These are phyloP conservation scores for Turritopsis dohrnii DNA, from an alignment of 30 jellyfish, hydroid and myxozoan species.

Conservation along the genomic window DNA sequence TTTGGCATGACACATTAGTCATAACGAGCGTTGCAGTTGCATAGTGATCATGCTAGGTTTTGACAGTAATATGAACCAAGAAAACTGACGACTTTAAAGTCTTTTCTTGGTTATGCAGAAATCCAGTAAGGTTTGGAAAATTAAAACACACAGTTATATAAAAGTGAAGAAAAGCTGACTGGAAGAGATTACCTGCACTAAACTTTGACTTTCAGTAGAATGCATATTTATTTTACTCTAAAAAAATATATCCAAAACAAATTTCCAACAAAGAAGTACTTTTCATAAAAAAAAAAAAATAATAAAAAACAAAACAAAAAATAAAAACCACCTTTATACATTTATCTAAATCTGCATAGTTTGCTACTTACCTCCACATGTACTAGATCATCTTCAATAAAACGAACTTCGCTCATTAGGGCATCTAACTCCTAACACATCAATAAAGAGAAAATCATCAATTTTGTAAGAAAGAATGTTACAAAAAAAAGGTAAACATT, in stretches of 20 bases:
- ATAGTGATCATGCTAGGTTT: too few species aligned
- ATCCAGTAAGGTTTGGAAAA: too few species aligned
- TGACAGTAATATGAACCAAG: too few species aligned
- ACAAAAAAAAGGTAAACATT: too few species aligned
- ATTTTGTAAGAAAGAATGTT: too few species aligned
- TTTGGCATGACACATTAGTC: too few species aligned
- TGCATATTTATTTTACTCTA: constrained; percentile 64
- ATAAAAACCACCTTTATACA: too few species aligned
- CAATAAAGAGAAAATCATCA: neutral
- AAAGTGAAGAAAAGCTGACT: neutral
- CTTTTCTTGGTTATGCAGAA: too few species aligned
- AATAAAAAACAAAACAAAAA: neutral
- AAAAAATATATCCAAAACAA: neutral
- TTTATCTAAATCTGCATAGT: too few species aligned
- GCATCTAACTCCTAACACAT: constrained; percentile 62
- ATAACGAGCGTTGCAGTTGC: too few species aligned
- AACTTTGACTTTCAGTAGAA: constrained; percentile 54
- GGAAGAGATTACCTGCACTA: constrained; percentile 37
- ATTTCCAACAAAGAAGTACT: neutral
- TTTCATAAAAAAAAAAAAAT: neutral
- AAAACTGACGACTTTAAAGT: too few species aligned
- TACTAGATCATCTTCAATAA: constrained; percentile 71
- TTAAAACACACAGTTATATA: too few species aligned
- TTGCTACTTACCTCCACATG: constrained; percentile 59
- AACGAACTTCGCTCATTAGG: constrained; percentile 58